A percentile compares a stretch with the other conserved stretches of the same genome.
Evolutionary conservation across 2,888 invertebrate genomes (phyloP).

Genomic region (Nemurella pictetii): DNA sequence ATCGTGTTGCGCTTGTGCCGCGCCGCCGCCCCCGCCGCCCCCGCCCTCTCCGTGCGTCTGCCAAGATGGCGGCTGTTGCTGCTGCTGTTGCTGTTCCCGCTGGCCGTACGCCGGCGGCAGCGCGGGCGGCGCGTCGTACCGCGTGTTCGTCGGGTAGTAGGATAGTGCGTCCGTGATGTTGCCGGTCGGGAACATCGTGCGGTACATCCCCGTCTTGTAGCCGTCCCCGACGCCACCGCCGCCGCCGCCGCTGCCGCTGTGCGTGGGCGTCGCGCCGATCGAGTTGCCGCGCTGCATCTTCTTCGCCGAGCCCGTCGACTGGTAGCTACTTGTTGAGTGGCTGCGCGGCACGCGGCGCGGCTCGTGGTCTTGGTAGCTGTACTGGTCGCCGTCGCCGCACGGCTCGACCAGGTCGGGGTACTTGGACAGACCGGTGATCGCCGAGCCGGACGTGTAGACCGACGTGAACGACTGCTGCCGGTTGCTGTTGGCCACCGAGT

Average conservation of each 20-base stretch:
- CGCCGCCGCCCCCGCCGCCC: conserved; percentile 51
- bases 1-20: conserved; percentile 58
- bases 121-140: conserved; percentile 54
- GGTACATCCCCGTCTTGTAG: conserved; percentile 66
- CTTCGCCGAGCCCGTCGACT: conserved; percentile 46
- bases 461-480: conserved; percentile 72
- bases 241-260: conserved; percentile 57
- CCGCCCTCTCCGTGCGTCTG: conserved; percentile 31
- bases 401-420: conserved; percentile 63
- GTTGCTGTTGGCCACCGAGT: conserved; percentile 74
- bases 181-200: conserved; percentile 70
- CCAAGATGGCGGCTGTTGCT: conserved; percentile 29
- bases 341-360: conserved; percentile 9
- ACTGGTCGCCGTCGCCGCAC: conserved; percentile 33
- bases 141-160: conserved; percentile 75
- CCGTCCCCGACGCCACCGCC: conserved; percentile 68
- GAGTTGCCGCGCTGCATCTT: conserved; percentile 59
- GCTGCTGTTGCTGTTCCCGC: conserved; percentile 8
- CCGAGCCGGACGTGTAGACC: conserved; percentile 70
- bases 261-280: conserved; percentile 53
- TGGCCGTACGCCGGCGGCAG: conserved; percentile 17
- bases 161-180: conserved; percentile 76
- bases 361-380: conserved; percentile 45
- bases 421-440: conserved; percentile 53
- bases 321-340: conserved; percentile 34